phyloP scores from a whole-genome alignment of 2,113 vertebrate genomes.

The Orycteropus afer region DNA sequence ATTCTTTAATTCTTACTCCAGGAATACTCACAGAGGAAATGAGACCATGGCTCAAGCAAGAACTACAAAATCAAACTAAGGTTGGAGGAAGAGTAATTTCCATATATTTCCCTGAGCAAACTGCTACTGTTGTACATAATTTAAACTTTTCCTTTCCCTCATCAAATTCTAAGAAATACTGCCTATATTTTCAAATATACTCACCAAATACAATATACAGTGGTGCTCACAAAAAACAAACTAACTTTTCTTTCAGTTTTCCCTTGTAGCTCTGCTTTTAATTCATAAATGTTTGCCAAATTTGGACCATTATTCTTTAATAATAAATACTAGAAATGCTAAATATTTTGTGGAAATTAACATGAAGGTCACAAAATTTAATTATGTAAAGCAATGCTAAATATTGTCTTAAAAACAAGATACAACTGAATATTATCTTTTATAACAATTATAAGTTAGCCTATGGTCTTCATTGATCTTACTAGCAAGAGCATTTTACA shows the following conservation, averaged over 20 bases:
- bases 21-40: conserved; percentile 61
- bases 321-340: conserved; percentile 14
- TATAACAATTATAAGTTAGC: not conserved
- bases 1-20: conserved; percentile 74
- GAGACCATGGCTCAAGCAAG: not conserved
- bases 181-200: conserved; percentile 16
- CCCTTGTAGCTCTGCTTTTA: not conserved
- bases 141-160: not conserved
- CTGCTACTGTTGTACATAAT: not conserved
- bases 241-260: not conserved
- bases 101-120: conserved; percentile 25
- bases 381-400: not conserved
- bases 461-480: not conserved
- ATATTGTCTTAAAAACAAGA: not conserved
- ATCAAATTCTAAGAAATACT: not conserved
- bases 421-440: not conserved
- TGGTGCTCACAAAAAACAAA: not conserved
- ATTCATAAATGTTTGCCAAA: not conserved
- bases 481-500: not conserved
- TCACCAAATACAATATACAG: not conserved
- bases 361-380: not conserved
- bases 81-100: conserved; percentile 14
- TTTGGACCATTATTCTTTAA: conserved; percentile 23
- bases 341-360: not conserved
- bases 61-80: conserved; percentile 16